Percentiles rank a stretch among this genome's conserved stretches.
Conservation (phyloP, 1,140 invertebrate species). For the Drepana arcuata region DNA sequence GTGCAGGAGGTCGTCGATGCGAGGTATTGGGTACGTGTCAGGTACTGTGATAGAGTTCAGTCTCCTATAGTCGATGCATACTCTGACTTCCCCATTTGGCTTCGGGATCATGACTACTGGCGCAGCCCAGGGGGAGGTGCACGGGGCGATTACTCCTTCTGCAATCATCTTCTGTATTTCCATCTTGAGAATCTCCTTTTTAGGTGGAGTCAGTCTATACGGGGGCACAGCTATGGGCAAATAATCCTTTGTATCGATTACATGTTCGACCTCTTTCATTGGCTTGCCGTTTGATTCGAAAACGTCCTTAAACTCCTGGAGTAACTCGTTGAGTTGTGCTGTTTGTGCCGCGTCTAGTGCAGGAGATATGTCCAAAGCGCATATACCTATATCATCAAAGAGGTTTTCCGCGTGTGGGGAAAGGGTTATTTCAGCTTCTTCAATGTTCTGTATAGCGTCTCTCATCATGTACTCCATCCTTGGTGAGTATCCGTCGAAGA, state of each 20-base stretch:
- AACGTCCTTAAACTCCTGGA: background rate
- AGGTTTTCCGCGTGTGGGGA: background rate
- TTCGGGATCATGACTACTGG: slow-evolving; percentile 21
- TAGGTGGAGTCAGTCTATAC: slow-evolving; percentile 15
- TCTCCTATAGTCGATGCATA: slow-evolving; percentile 19
- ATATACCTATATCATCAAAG: background rate
- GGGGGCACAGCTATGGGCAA: slow-evolving; percentile 15
- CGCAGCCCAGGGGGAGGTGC: slow-evolving; percentile 17
- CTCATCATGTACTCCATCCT: background rate
- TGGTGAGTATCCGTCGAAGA: slow-evolving; percentile 1
- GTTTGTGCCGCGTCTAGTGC: background rate
- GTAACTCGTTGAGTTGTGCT: background rate
- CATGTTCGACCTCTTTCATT: background rate
- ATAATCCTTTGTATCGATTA: slow-evolving; percentile 3
- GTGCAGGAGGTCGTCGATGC: slow-evolving; percentile 60
- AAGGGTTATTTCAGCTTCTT: background rate
- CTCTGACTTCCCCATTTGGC: slow-evolving; percentile 8
- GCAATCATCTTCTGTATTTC: slow-evolving; percentile 18
- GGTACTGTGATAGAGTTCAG: slow-evolving; percentile 35
- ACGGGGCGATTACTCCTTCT: slow-evolving; percentile 15
- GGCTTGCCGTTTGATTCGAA: background rate
- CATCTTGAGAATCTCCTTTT: slow-evolving; percentile 5
- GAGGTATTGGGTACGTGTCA: slow-evolving; percentile 54
- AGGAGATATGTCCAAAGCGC: too few species aligned
- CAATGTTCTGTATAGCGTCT: background rate